Base-by-base conservation (phyloP, 2,797 vertebrate genomes). In the Prunella strophiata region DNA sequence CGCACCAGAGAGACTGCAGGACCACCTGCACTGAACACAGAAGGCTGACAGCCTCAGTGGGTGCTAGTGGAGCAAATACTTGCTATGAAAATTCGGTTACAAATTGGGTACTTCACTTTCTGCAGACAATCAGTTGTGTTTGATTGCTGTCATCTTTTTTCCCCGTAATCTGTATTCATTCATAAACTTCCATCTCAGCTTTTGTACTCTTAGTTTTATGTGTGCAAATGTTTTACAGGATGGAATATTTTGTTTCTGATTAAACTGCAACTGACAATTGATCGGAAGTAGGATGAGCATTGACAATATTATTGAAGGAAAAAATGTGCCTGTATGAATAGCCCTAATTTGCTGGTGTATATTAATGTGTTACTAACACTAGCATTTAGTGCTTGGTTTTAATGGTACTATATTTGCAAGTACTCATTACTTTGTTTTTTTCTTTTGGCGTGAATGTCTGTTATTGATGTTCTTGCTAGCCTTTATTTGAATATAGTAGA, bases 1-100 rank as follows among this genome's bases (percentile, higher is more conserved):
- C 98, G 97, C 76, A 98, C 96, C 0, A 95, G 98, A 51, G 98
- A 98, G 55, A 29, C 95, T 3, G 91, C 96, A 2, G 98, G 95
- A 9, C 96, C 96, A 0, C 92, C 97, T 9, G 90, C 95, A 0
- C 48, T 97, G 77, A 97, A 95, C 59, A 79, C 96, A 9, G 98
- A 98, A 7, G 95, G 97, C 65, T 98, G 96, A 93, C 68, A 23
- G 26, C 3, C 9, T 13, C 22, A 20, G 8, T 2, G 59, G 70
- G 5, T 81, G 65, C 61, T n/a, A 7, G 38, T 14, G 66, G 21
- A 32, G 85, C 71, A 79, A 73, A 80, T 50, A 34, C 58, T 89
- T 85, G 36, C 73, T 66, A 8, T 34, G 73, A 92, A 91, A 67
- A 25, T 93, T 81, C 9, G 34, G 48, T 89, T 92, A 55, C 85